Conservation (phyloP, 1,140 invertebrate genomes). For the Formica selysi region DNA sequence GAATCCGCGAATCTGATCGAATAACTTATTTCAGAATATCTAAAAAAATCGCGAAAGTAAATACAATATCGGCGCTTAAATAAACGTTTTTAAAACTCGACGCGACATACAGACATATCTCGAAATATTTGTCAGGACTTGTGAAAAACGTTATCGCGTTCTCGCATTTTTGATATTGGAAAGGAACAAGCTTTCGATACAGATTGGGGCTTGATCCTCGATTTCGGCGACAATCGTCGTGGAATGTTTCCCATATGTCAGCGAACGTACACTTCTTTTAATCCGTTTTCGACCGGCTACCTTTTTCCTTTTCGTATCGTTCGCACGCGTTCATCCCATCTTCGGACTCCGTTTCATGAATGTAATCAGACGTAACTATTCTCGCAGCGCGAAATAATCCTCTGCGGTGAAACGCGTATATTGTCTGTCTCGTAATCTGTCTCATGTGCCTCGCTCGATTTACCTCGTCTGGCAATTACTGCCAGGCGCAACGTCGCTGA, state of each 20-base stretch:
- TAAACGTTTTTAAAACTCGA: not conserved
- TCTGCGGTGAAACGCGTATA: not conserved
- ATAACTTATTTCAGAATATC: not conserved
- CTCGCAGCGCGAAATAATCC: not conserved
- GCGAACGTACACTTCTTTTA: not conserved
- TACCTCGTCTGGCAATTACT: constrained; percentile 47
- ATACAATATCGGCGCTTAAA: constrained; percentile 48
- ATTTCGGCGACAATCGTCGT: constrained; percentile 28
- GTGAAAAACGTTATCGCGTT: constrained; percentile 17
- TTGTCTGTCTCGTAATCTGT: constrained; percentile 30
- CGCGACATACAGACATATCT: not conserved
- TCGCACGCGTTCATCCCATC: constrained; percentile 2
- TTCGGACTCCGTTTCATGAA: not conserved
- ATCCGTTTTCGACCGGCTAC: not conserved
- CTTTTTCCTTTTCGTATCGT: not conserved
- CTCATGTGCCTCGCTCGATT: constrained; percentile 61
- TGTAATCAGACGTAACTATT: constrained; percentile 25
- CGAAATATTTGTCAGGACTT: not conserved
- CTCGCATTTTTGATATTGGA: constrained; percentile 18
- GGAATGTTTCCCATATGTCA: constrained; percentile 30
- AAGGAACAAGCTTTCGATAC: constrained; percentile 26
- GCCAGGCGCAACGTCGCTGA: constrained; percentile 41
- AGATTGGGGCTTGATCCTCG: constrained; percentile 38
- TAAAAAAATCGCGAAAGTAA: not conserved
- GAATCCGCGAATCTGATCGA: constrained; percentile 25